Conservation (phyloP, 2,888 invertebrate genomes). For the Melipona bicolor region DNA sequence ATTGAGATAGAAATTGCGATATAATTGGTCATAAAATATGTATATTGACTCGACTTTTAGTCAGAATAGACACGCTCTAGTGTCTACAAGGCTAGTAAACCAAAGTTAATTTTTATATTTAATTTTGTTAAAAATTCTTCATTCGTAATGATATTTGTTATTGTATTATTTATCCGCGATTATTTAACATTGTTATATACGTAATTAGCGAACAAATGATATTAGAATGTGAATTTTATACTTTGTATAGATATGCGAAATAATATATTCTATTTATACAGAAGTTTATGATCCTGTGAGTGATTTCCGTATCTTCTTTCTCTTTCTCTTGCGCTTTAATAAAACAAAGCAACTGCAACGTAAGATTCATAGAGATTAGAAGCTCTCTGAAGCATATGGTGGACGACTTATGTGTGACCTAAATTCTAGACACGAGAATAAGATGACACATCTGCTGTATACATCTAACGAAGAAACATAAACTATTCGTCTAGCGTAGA, state of each 20-base stretch:
- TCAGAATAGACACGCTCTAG: conserved; percentile 30
- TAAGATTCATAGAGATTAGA: conserved; percentile 21
- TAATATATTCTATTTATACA: conserved; percentile 52
- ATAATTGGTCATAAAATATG: neutral
- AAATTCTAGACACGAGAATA: conserved; percentile 60
- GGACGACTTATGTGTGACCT: conserved; percentile 66
- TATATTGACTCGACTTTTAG: conserved; percentile 47
- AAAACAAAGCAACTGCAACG: neutral
- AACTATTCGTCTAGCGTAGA: conserved; percentile 13
- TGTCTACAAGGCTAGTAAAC: conserved; percentile 30
- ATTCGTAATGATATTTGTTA: conserved; percentile 45
- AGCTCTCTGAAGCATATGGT: conserved; percentile 46
- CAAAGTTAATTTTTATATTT: conserved; percentile 47
- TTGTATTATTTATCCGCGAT: conserved; percentile 37
- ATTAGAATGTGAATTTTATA: conserved; percentile 42
- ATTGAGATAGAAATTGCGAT: neutral
- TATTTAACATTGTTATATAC: conserved; percentile 67
- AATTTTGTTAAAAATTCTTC: conserved; percentile 3
- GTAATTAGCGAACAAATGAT: conserved; percentile 49
- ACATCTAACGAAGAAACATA: conserved; percentile 22
- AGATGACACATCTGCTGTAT: conserved; percentile 71
- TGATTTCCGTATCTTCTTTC: neutral
- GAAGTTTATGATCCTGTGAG: conserved; percentile 5
- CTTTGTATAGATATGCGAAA: conserved; percentile 34
- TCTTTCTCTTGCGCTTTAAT: neutral